Conservation (phyloP, 2,113 vertebrate genomes). For the Sylvia atricapilla region DNA sequence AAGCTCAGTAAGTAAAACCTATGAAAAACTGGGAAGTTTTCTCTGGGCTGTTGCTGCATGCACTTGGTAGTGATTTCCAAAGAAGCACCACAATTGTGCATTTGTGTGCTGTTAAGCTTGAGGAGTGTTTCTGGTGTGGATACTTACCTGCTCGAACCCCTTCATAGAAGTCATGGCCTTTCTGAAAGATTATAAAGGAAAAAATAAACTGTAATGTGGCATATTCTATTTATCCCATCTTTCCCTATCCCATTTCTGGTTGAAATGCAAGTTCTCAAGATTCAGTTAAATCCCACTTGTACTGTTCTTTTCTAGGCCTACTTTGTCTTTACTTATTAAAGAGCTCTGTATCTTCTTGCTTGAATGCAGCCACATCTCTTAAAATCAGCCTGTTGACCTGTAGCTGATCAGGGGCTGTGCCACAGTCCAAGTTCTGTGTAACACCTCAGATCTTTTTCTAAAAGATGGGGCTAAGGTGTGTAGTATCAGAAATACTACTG, state of each 20-base stretch:
- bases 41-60: not conserved
- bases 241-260: not conserved
- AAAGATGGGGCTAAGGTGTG: not conserved
- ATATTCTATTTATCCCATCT: not conserved
- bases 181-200: conserved; percentile 74
- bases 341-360: not conserved
- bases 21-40: not conserved
- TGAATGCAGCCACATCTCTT: not conserved
- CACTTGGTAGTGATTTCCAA: not conserved
- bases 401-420: not conserved
- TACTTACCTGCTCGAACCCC: conserved; percentile 90
- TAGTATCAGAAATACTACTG: not conserved
- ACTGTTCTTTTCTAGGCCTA: not conserved
- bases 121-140: not conserved
- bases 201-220: not conserved
- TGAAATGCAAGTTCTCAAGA: not conserved
- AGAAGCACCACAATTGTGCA: not conserved
- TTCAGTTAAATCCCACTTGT: not conserved
- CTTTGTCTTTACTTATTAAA: not conserved
- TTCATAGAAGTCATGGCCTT: conserved; percentile 89
- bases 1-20: not conserved
- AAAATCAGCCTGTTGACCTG: not conserved
- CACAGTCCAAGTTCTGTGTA: not conserved
- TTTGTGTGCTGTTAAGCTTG: not conserved
- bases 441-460: not conserved